Evolutionary conservation across 2,797 vertebrate species (phyloP).

Genomic region (Bucorvus abyssinicus): DNA sequence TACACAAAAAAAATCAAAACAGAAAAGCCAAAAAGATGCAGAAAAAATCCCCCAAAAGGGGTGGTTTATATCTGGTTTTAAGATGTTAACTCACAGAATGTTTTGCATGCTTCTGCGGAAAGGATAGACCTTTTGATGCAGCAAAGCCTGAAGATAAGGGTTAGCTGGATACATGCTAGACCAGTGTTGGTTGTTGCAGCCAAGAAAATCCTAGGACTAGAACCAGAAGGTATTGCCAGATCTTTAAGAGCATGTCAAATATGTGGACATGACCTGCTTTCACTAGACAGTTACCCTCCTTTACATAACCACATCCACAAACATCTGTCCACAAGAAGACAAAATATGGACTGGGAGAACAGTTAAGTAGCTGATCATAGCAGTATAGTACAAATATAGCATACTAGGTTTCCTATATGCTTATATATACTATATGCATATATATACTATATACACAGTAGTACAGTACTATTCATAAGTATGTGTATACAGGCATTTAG

Average conservation of each 20-base stretch:
- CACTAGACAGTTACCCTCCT: not conserved
- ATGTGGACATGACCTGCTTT: not conserved
- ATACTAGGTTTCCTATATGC: not conserved
- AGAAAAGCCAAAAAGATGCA: not conserved
- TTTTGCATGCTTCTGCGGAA: not conserved
- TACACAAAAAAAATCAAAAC: not conserved
- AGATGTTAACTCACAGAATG: not conserved
- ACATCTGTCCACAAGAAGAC: not conserved
- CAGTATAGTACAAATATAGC: not conserved
- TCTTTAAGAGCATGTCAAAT: not conserved
- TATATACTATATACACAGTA: not conserved
- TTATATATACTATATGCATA: not conserved
- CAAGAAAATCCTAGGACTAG: not conserved
- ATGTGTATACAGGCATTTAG: not conserved
- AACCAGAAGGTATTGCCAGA: not conserved
- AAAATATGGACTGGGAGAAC: not conserved
- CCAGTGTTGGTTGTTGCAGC: not conserved
- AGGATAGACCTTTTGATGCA: not conserved
- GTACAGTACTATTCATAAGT: not conserved
- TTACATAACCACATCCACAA: not conserved
- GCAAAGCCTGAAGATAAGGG: not conserved
- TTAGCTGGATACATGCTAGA: not conserved
- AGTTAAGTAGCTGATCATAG: not conserved
- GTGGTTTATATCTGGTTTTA: not conserved
- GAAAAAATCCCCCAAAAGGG: not conserved